Conservation (phyloP, 2,888 invertebrate genomes). For the Ichneumon xanthorius region DNA sequence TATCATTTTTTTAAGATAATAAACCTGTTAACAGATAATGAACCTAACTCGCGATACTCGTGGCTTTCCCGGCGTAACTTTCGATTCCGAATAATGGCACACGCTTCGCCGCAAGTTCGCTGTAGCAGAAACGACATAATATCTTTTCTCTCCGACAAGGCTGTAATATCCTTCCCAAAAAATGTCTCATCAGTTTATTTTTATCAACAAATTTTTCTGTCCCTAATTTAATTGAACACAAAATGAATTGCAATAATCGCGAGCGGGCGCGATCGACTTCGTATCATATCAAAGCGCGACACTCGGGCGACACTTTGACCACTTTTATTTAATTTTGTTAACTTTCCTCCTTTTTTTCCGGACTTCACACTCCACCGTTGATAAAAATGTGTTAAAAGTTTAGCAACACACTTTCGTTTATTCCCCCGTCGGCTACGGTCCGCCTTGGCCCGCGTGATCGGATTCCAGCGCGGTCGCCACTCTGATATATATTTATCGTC, state of each 20-base stretch:
- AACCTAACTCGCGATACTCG: constrained; percentile 6
- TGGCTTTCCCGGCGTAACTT: constrained; percentile 26
- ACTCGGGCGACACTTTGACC: constrained; percentile 9
- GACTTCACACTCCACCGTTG: constrained; percentile 33
- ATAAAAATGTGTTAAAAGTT: constrained; percentile 47
- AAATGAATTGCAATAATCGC: constrained; percentile 21
- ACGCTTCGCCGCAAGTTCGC: constrained; percentile 1
- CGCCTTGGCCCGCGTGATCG: constrained; percentile 23
- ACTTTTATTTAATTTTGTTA: constrained; percentile 4
- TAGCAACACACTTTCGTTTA: constrained; percentile 7
- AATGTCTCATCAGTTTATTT: constrained; percentile 3
- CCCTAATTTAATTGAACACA: neutral
- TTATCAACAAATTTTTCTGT: neutral
- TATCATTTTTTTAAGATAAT: neutral
- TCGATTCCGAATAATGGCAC: constrained; percentile 8
- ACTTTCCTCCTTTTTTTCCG: neutral
- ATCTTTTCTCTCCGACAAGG: constrained; percentile 25
- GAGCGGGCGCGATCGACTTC: constrained; percentile 33
- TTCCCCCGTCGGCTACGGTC: constrained; percentile 2
- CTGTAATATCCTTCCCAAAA: constrained; percentile 20
- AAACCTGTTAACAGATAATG: no score
- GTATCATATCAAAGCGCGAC: constrained; percentile 40
- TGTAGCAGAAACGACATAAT: constrained; percentile 19
- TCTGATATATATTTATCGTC: constrained; percentile 53
- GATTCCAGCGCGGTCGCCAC: constrained; percentile 3